Evolutionary conservation across 2,888 invertebrate genomes (phyloP).

Genomic region (Prosapia bicincta): DNA sequence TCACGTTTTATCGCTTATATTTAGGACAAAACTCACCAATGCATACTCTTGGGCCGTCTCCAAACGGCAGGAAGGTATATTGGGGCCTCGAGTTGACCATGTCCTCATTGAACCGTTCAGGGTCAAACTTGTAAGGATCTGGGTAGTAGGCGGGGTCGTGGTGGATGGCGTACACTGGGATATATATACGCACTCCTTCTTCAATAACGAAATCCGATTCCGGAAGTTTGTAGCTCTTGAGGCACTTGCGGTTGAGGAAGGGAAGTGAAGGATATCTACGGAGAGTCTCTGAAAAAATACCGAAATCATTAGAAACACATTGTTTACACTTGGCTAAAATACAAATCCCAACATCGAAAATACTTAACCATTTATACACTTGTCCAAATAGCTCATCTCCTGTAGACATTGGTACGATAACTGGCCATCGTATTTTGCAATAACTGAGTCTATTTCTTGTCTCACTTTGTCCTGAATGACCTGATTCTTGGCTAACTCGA

Average conservation of each 20-base stretch:
- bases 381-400: slow-evolving; percentile 56
- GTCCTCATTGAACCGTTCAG: background rate
- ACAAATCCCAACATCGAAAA: background rate
- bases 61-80: slow-evolving; percentile 35
- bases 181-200: slow-evolving; percentile 19
- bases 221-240: slow-evolving; percentile 30
- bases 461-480: slow-evolving; percentile 51
- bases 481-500: slow-evolving; percentile 54
- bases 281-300: slow-evolving; percentile 29
- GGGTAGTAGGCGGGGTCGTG: slow-evolving; percentile 30
- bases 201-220: slow-evolving; percentile 20
- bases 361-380: slow-evolving; percentile 37
- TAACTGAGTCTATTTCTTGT: slow-evolving; percentile 48
- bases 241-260: slow-evolving; percentile 19
- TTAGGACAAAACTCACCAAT: background rate
- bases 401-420: slow-evolving; percentile 54
- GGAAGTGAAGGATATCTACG: slow-evolving; percentile 26
- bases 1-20: no score
- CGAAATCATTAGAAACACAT: background rate
- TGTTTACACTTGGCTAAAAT: background rate
- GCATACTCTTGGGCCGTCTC: slow-evolving; percentile 23
- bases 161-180: slow-evolving; percentile 30
- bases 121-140: background rate
- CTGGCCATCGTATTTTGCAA: slow-evolving; percentile 46
- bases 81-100: slow-evolving; percentile 9